Base-by-base conservation (phyloP, 2,113 vertebrate species). In the Corvus cornix region DNA sequence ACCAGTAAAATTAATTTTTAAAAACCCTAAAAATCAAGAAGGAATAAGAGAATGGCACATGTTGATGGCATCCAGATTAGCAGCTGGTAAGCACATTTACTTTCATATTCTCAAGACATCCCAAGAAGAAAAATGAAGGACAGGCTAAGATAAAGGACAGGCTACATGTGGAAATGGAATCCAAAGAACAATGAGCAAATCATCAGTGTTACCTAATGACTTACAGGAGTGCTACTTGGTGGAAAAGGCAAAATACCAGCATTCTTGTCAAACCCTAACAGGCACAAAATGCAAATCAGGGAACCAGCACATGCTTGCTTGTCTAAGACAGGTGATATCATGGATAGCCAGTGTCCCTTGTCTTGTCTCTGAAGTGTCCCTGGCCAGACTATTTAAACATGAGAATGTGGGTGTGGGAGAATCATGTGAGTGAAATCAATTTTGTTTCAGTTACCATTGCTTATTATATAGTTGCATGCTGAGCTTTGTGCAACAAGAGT, bases 191-290 rank as follows among this genome's bases (percentile, higher is more conserved):
- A 73, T 12, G 35, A 80, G 67, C 23, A 90, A 91, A 31, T 94
- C 8, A 33, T 21, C 55, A 41, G 7, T 55, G 33, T 74, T 87
- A 60, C n/a, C 16, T 73, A 13, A 69, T 8, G 12, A 74, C 43
- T 84, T 77, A 48, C 6, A 55, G 48, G 43, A 51, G 7, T 67
- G 5, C 59, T 89, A 19, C 24, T 55, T 39, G 35, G 16, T 63
- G 30, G 55, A 84, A 90, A 92, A 92, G 30, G 27, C 44, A 79
- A 94, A 96, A 69, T 66, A 41, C 11, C 35, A 49, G 30, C 39
- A 24, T 74, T 67, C 46, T n/a, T 84, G 26, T 84, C 51, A 92
- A 84, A 28, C 7, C 16, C 52, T 73, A 73, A 31, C 7, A 20
- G 22, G 30, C 77, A 44, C 31, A 74, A 74, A 84, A 84, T 6